Conservation (phyloP, 2,113 vertebrate species). For the Blennius ocellaris region DNA sequence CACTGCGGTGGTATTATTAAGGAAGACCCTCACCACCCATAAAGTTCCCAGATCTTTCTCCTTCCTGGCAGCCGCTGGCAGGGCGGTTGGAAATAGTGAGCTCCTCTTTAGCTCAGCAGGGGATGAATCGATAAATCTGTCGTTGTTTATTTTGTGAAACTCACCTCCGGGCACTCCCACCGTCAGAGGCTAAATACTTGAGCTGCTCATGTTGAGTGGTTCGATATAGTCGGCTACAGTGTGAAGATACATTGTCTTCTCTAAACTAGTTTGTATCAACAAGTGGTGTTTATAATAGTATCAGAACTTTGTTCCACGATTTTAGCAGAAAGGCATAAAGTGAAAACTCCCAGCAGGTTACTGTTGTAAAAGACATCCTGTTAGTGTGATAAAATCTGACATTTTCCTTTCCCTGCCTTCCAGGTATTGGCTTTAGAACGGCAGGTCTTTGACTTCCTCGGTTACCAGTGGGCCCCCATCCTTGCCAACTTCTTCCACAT, state of each 20-base stretch:
- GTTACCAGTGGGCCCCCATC: slow-evolving; percentile 93
- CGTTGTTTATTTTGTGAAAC: slow-evolving; percentile 65
- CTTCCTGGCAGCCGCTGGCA: slow-evolving; percentile 52
- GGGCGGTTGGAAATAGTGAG: slow-evolving; percentile 51
- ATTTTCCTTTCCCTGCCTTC: background rate
- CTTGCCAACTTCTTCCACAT: slow-evolving; percentile 93
- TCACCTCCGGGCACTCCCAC: slow-evolving; percentile 32
- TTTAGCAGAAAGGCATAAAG: no score
- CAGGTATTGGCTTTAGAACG: slow-evolving; percentile 90
- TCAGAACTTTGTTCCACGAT: no score
- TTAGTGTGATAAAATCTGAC: no score
- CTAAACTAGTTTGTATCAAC: background rate
- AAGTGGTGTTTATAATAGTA: no score
- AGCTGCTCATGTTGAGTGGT: slow-evolving; percentile 18
- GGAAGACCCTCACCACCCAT: slow-evolving; percentile 36
- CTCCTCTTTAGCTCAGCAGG: slow-evolving; percentile 47
- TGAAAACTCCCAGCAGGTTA: no score
- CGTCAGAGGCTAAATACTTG: slow-evolving; percentile 21
- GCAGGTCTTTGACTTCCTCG: slow-evolving; percentile 94
- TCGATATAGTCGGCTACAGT: slow-evolving; percentile 14
- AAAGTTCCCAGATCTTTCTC: slow-evolving; percentile 54
- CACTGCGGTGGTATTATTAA: slow-evolving; percentile 43
- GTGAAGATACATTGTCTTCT: slow-evolving; percentile 20
- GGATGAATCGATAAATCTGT: slow-evolving; percentile 62
- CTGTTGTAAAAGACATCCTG: no score